Evolutionary conservation across 92 coral and sea anemone genomes (phyloP).

Genomic region (Parazoanthus atlanticus): DNA sequence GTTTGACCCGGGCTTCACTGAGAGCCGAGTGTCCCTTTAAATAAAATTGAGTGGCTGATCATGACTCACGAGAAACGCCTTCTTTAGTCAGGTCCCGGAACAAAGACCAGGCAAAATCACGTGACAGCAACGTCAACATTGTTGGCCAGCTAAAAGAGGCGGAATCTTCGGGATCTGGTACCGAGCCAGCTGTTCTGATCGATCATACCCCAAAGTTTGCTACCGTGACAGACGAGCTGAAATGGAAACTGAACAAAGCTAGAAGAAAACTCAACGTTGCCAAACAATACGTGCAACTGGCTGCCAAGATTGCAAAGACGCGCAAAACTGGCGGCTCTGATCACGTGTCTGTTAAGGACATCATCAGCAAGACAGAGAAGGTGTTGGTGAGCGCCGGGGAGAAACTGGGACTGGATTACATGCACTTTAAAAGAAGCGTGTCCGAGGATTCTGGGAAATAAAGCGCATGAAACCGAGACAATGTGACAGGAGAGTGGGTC

Average conservation of each 20-base stretch:
- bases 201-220: conserved; percentile 67
- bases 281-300: conserved; percentile 79
- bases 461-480: too few relatives aligned
- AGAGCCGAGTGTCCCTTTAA: too few relatives aligned
- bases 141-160: conserved; percentile 57
- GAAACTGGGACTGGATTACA: conserved; percentile 89
- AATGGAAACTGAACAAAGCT: conserved; percentile 90
- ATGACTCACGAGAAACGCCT: neutral
- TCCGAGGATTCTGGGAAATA: neutral
- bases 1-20: too few relatives aligned
- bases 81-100: neutral
- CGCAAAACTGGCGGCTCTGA: conserved; percentile 55
- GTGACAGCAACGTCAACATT: conserved; percentile 54
- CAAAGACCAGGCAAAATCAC: conserved; percentile 13
- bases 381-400: conserved; percentile 90
- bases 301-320: conserved; percentile 62
- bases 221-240: conserved; percentile 68
- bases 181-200: conserved; percentile 34
- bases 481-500: too few relatives aligned
- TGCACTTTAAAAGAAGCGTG: conserved; percentile 72
- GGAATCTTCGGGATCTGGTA: conserved; percentile 52
- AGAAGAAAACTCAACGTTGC: conserved; percentile 81
- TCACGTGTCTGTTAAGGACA: conserved; percentile 66
- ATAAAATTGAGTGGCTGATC: neutral
- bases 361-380: conserved; percentile 81